A percentile compares a stretch with the other conserved stretches of the same genome.
Evolutionary conservation across 2,113 vertebrate genomes (phyloP).

Genomic region (Tympanuchus pallidicinctus): DNA sequence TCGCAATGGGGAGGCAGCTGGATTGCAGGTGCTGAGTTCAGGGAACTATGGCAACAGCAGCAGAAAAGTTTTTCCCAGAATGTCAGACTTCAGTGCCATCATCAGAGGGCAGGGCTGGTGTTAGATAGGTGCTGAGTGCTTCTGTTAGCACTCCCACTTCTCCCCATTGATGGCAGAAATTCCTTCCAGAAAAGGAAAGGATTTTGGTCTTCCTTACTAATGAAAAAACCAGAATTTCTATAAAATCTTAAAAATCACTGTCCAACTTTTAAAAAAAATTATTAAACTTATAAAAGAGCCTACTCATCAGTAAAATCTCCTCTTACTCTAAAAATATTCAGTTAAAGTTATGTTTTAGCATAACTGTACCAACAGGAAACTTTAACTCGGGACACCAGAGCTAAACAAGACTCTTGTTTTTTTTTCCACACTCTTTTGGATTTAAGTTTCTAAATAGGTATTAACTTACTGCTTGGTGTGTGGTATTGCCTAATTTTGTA

Average conservation of each 20-base stretch:
- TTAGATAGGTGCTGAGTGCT: conserved; percentile 17
- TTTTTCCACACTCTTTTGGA: background rate
- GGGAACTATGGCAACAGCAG: conserved; percentile 39
- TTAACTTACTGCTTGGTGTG: background rate
- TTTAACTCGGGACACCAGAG: background rate
- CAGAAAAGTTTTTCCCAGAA: conserved; percentile 17
- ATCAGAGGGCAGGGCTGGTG: conserved; percentile 30
- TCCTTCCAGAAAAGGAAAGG: background rate
- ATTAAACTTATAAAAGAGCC: background rate
- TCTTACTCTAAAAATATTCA: background rate
- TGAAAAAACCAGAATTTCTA: background rate
- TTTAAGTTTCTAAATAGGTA: background rate
- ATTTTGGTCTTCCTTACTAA: background rate
- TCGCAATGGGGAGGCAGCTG: conserved; percentile 42
- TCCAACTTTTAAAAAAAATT: background rate
- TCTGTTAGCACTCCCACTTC: background rate
- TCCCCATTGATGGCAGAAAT: background rate
- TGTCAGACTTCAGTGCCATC: conserved; percentile 34
- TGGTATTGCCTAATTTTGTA: background rate
- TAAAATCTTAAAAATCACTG: background rate
- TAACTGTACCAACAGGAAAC: background rate
- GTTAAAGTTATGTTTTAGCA: background rate
- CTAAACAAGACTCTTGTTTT: background rate
- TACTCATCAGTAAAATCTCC: background rate
- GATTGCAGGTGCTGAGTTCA: conserved; percentile 56